A percentile compares a stretch with the other conserved stretches of the same genome.
These are phyloP conservation scores for Pseudopleuronectes americanus DNA, from an alignment of 2,797 vertebrate species.

Conservation along the genomic window DNA sequence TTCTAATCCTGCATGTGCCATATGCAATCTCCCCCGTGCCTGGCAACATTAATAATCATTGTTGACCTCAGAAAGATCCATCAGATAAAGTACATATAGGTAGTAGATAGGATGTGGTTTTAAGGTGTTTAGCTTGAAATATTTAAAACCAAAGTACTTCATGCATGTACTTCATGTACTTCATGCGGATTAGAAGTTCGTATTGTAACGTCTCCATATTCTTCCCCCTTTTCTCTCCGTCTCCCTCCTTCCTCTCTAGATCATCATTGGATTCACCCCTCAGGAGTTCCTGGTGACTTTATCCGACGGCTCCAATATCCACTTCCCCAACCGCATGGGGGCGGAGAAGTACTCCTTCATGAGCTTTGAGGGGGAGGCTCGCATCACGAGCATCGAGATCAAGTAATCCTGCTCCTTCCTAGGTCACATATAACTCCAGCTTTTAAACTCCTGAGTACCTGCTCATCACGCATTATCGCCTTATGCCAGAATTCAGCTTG, in stretches of 20 bases:
- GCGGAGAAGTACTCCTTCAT: slow-evolving; percentile 75
- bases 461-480: background rate
- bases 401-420: slow-evolving; percentile 57
- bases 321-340: slow-evolving; percentile 81
- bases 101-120: no score
- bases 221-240: background rate
- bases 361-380: slow-evolving; percentile 65
- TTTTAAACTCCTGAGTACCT: slow-evolving; percentile 8
- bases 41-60: no score
- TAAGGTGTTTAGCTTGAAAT: background rate
- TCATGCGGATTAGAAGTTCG: background rate
- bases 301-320: slow-evolving; percentile 73
- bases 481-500: background rate
- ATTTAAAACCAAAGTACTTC: no score
- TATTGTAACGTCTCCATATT: background rate
- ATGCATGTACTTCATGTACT: no score
- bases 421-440: background rate
- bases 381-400: slow-evolving; percentile 67
- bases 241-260: slow-evolving; percentile 51
- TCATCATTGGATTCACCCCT: slow-evolving; percentile 72
- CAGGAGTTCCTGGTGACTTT: slow-evolving; percentile 77
- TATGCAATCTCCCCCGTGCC: no score
- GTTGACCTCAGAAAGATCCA: no score
- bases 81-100: no score
- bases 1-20: no score